Evolutionary conservation across 2,113 vertebrate species (phyloP).

Genomic region (Syngnathus floridae): DNA sequence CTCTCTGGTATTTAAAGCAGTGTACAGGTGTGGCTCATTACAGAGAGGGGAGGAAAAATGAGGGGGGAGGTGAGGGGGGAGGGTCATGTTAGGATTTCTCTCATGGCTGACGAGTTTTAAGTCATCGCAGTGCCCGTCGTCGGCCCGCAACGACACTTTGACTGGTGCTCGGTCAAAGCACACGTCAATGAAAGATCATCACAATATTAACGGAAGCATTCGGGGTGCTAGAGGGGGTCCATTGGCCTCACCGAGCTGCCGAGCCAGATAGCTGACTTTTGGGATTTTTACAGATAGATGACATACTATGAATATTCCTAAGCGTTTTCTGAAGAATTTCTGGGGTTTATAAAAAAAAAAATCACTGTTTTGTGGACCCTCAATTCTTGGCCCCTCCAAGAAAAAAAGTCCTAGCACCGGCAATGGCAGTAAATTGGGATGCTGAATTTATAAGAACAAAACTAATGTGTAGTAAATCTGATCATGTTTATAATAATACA

Average conservation of each 20-base stretch:
- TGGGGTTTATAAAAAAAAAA: slow-evolving; percentile 6
- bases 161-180: slow-evolving; percentile 44
- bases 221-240: neutral
- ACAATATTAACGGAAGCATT: neutral
- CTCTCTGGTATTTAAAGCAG: slow-evolving; percentile 79
- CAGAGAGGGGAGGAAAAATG: slow-evolving; percentile 51
- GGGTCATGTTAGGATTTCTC: slow-evolving; percentile 53
- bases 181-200: slow-evolving; percentile 23
- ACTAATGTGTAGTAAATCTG: no score
- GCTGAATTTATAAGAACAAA: no score
- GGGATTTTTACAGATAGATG: no score
- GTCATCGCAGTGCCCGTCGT: slow-evolving; percentile 59
- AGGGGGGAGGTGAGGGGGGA: neutral
- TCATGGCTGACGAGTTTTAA: slow-evolving; percentile 42
- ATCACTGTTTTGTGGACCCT: no score
- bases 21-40: slow-evolving; percentile 80
- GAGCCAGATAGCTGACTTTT: no score
- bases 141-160: slow-evolving; percentile 24
- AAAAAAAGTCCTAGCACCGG: no score
- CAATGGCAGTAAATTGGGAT: no score
- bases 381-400: no score
- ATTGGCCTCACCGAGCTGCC: no score
- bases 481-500: no score
- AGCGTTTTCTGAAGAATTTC: slow-evolving; percentile 3
- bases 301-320: no score